phyloP scores from a whole-genome alignment of 2,797 vertebrate species.

The Discoglossus pictus region DNA sequence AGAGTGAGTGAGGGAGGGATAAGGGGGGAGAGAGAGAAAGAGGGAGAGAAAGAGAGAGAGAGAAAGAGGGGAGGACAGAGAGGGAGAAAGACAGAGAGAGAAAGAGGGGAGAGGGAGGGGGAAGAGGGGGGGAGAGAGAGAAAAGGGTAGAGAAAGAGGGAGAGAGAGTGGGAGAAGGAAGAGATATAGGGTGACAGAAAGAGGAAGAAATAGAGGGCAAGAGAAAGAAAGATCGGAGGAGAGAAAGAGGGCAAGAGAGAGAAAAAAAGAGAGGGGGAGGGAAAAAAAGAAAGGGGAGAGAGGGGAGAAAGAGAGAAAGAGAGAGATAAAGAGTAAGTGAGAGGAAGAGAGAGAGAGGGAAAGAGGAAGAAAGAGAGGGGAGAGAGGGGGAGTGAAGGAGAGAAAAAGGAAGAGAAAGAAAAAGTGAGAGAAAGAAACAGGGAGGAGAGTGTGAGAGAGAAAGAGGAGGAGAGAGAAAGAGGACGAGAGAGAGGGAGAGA shows the following conservation, averaged over 20 bases:
- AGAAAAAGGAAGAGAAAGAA: not conserved
- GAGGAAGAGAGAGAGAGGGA: not conserved
- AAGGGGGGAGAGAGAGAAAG: too few species aligned
- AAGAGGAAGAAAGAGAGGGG: not conserved
- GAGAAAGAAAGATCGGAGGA: too few species aligned
- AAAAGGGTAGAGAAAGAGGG: too few species aligned
- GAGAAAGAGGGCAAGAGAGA: too few species aligned
- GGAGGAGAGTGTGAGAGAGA: too few species aligned
- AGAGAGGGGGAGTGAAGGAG: not conserved
- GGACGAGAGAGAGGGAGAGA: too few species aligned
- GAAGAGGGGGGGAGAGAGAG: too few species aligned
- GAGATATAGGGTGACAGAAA: not conserved
- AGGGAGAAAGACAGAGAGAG: not conserved
- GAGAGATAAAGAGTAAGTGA: too few species aligned
- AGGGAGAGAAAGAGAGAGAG: not conserved
- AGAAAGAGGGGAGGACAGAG: not conserved
- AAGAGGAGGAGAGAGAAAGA: not conserved
- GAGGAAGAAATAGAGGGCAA: too few species aligned
- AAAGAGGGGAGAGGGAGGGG: constrained; percentile 1
- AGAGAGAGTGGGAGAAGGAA: too few species aligned
- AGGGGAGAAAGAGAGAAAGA: not conserved
- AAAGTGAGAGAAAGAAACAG: too few species aligned
- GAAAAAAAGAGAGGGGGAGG: not conserved
- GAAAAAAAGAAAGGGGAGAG: not conserved
- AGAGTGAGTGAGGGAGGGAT: too few species aligned